Base-by-base conservation (phyloP, 2,113 vertebrate species). In the Pionites leucogaster region DNA sequence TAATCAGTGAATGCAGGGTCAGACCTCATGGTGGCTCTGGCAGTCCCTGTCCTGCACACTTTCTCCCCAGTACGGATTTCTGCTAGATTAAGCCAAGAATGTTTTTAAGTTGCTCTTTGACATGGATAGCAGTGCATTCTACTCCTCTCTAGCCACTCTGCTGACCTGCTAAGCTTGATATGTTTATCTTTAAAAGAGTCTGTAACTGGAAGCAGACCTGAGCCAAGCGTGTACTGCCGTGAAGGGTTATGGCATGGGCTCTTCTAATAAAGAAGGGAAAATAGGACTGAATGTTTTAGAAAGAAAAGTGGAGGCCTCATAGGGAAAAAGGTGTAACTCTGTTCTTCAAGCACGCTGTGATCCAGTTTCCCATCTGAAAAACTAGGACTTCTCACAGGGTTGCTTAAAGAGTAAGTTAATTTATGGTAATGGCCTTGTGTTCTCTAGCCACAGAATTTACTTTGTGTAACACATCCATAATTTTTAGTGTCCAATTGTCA, bases 81-180 rank as follows among this genome's bases (percentile, higher is more conserved):
- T 81, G 28, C 53, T 68, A 81, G 59, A 67, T 47, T 76, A 84
- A 84, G 16, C 74, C 27, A 82, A 44, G 37, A 69, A 33, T 37
- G 33, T n/a, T 62, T 92, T 93, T 28, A 70, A 55, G 9, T 57
- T 94, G 62, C 67, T 89, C 81, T 96, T 91, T 92, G 86, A 47
- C 62, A 62, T 37, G 39, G 33, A 47, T 87, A 68, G 28, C 2
- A 4, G 41, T 52, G 37, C 46, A 63, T 86, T 92, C 64, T n/a
- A 37, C 39, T 71, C 42, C 65, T 79, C 7, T 2, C 33, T 15
- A 85, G 39, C 65, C 31, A 4, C 37, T 82, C 81, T 87, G 57
- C 62, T 90, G 92, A 88, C 59, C 65, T 91, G 53, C 24, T 60
- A 71, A 84, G 10, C 55, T 75, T 67, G 69, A 4, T 77, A 46